These are phyloP conservation scores for Aspidiotus rigidus DNA, from an alignment of 2,888 invertebrate genomes.

Conservation along the genomic window DNA sequence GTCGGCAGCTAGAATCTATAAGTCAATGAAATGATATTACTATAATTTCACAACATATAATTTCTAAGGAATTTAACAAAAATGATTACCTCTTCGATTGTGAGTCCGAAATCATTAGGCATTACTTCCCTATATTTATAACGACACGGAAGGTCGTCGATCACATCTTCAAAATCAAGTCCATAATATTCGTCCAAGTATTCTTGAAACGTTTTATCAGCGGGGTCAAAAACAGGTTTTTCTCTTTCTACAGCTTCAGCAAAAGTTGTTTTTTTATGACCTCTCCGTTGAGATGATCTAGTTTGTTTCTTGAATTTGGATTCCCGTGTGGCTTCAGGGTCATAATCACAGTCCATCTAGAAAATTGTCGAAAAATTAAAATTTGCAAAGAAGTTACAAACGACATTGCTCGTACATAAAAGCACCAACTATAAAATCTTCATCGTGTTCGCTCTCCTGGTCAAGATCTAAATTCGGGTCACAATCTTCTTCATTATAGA, in stretches of 20 bases:
- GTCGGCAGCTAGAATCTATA: conserved; percentile 77
- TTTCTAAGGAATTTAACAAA: conserved; percentile 32
- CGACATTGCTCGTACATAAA: too few relatives aligned
- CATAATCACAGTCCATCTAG: conserved; percentile 83
- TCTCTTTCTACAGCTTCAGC: conserved; percentile 49
- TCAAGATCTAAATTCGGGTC: conserved; percentile 64
- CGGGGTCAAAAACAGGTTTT: conserved; percentile 79
- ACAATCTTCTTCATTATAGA: conserved; percentile 63
- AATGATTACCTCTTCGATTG: conserved; percentile 70
- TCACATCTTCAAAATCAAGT: conserved; percentile 89
- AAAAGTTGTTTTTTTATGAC: conserved; percentile 49
- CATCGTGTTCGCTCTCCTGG: conserved; percentile 35
- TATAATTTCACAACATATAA: not conserved
- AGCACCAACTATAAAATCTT: conserved; percentile 38
- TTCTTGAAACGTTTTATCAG: conserved; percentile 64
- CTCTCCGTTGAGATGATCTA: conserved; percentile 52
- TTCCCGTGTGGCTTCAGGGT: conserved; percentile 47
- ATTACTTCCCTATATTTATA: conserved; percentile 86
- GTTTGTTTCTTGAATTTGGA: conserved; percentile 49
- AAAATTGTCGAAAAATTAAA: too few relatives aligned
- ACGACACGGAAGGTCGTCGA: conserved; percentile 80
- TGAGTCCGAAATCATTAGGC: conserved; percentile 84
- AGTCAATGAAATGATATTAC: conserved; percentile 33
- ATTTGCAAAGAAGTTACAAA: too few relatives aligned
- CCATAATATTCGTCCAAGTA: conserved; percentile 93